Evolutionary conservation across 1,140 invertebrate species (phyloP), one percentile per base, ranked within the genome.

Genomic region (Lasioglossum albipes): DNA sequence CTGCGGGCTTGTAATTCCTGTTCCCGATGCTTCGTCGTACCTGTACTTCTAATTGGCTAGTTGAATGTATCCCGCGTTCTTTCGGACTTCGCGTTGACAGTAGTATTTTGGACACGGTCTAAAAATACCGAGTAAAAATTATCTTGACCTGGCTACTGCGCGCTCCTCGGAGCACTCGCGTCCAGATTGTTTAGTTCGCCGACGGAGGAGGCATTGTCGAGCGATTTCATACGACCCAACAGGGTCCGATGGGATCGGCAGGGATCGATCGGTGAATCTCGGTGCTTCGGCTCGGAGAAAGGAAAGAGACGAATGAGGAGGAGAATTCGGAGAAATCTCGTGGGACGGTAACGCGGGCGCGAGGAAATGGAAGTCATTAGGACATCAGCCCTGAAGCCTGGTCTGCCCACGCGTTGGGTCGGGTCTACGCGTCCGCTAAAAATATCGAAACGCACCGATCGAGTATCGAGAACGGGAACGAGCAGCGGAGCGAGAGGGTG

Each of bases 381-480:
- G 83, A 87, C 83, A 87, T 86, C 82, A 84, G 82, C 84, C 77
- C 81, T 82, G 79, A 54, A 75, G 67, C 74, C 27, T 54, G 74
- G n/a, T 54, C 77, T 84, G 65, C 68, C 75, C 73, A 78, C 78
- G 75, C 84, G 68, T 64, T 82, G 62, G 78, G 72, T 71, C 79
- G 83, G 78, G 75, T 88, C 82, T 84, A 84, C 78, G 80, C 81
- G 75, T 74, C 68, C 80, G 82, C 89, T 91, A 91, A 91, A 91
- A 90, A 91, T 91, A 90, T 61, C 83, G 78, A 87, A 89, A 84
- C 78, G 79, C 83, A 75, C 76, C 76, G 84, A 90, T 88, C 87
- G 81, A 87, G 82, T 89, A 90, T 88, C 87, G 85, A 87, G 86
- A 87, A n/a, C 71, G 42, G 61, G 57, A 76, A 42, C 41, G 42